Conservation (phyloP, 1,140 invertebrate genomes). For the Tribolium madens region DNA sequence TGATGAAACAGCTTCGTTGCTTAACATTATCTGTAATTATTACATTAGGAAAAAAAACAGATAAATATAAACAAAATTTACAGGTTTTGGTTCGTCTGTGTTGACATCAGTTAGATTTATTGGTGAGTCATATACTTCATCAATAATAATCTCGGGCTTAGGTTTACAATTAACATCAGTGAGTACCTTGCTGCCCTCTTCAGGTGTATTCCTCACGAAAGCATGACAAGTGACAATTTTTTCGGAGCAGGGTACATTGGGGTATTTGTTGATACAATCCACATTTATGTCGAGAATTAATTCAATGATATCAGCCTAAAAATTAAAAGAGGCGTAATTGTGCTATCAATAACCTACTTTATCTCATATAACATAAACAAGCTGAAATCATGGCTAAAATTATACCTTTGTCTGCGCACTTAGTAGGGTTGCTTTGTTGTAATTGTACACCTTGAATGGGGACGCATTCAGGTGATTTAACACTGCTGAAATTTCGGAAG, state of each 20-base stretch:
- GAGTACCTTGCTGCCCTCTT: conserved; percentile 39
- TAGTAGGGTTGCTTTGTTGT: conserved; percentile 44
- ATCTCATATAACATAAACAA: conserved; percentile 12
- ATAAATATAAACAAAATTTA: conserved; percentile 9
- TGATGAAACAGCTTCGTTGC: conserved; percentile 47
- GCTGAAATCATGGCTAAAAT: conserved; percentile 30
- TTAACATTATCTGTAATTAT: conserved; percentile 50
- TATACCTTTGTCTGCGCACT: conserved; percentile 52
- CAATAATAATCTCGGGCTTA: conserved; percentile 43
- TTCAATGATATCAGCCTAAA: conserved; percentile 51
- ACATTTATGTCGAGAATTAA: conserved; percentile 47
- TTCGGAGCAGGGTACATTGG: conserved; percentile 52
- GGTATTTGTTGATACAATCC: conserved; percentile 48
- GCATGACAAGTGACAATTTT: conserved; percentile 50
- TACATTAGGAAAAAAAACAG: neutral
- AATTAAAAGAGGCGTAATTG: conserved; percentile 39
- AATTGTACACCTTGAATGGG: conserved; percentile 48
- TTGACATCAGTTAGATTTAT: neutral
- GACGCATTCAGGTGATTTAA: conserved; percentile 51
- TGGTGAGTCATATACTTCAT: conserved; percentile 43
- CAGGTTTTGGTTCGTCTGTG: neutral
- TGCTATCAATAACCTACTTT: conserved; percentile 16
- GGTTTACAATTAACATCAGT: conserved; percentile 52
- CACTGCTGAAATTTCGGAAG: conserved; percentile 51
- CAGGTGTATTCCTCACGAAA: conserved; percentile 32